Evolutionary conservation across 2,797 vertebrate genomes (phyloP).

Genomic region (Tapirus indicus): DNA sequence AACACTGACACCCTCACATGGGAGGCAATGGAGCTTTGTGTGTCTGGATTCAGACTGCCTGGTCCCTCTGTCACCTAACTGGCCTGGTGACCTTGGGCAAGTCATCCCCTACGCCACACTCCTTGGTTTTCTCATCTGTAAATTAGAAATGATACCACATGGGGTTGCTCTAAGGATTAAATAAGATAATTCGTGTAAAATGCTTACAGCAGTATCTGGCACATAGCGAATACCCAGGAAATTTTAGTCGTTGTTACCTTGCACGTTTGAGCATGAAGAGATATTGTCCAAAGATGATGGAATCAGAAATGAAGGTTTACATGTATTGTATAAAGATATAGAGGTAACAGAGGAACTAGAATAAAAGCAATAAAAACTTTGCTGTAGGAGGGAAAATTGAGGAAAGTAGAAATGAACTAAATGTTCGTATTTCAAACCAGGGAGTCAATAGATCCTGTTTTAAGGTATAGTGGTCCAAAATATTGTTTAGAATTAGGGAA

Average conservation of each 20-base stretch:
- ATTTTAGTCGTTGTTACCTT: neutral
- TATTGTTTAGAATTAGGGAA: neutral
- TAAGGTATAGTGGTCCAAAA: neutral
- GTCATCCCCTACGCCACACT: rapidly evolving
- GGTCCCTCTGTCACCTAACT: neutral
- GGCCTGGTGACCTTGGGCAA: neutral
- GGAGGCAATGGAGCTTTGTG: neutral
- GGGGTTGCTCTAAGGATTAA: neutral
- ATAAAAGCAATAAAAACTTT: neutral
- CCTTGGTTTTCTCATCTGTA: neutral
- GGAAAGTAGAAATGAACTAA: neutral
- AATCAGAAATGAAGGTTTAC: neutral
- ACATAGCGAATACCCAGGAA: neutral
- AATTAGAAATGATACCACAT: neutral
- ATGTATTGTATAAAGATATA: neutral
- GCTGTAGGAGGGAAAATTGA: neutral
- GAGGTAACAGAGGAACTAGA: constrained; percentile 1
- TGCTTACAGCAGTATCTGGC: neutral
- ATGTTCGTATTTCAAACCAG: neutral
- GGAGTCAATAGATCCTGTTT: neutral
- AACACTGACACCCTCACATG: neutral
- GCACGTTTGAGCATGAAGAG: neutral
- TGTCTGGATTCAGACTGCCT: neutral
- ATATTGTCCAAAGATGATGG: neutral
- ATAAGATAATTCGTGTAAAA: neutral